Conservation (phyloP, 2,888 invertebrate species). For the Orthonevra nobilis region DNA sequence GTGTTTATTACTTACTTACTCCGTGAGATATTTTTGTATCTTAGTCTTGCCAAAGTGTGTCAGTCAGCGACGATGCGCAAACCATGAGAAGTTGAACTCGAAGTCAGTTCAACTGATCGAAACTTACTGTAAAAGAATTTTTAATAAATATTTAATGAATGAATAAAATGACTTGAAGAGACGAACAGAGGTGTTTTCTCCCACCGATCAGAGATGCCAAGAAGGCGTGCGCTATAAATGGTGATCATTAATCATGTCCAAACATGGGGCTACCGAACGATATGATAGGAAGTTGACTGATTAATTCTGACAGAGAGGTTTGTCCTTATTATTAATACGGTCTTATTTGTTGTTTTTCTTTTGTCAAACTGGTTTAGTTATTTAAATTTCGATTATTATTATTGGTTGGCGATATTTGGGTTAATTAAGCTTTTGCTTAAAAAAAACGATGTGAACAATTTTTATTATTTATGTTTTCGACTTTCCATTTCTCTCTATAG, state of each 20-base stretch:
- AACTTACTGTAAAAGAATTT: constrained; percentile 15
- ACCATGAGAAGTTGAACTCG: not conserved
- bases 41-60: constrained; percentile 18
- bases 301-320: constrained; percentile 53
- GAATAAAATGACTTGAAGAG: constrained; percentile 14
- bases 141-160: constrained; percentile 52
- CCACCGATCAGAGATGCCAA: constrained; percentile 28
- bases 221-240: constrained; percentile 57
- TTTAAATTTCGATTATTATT: too few species aligned
- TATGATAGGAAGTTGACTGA: constrained; percentile 55
- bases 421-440: too few species aligned
- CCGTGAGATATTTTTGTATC: constrained; percentile 9
- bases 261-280: constrained; percentile 43
- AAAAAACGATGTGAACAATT: too few species aligned
- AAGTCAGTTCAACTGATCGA: not conserved
- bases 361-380: not conserved
- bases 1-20: too few species aligned
- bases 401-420: not conserved
- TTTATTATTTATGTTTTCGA: too few species aligned
- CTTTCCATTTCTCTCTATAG: too few species aligned
- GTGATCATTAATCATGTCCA: constrained; percentile 62
- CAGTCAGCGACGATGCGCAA: constrained; percentile 13
- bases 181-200: constrained; percentile 39
- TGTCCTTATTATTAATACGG: constrained; percentile 28
- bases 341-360: constrained; percentile 4